Evolutionary conservation across 2,797 vertebrate species (phyloP), one percentile per base, ranked within the genome.

Genomic region (Pagetopsis macropterus): DNA sequence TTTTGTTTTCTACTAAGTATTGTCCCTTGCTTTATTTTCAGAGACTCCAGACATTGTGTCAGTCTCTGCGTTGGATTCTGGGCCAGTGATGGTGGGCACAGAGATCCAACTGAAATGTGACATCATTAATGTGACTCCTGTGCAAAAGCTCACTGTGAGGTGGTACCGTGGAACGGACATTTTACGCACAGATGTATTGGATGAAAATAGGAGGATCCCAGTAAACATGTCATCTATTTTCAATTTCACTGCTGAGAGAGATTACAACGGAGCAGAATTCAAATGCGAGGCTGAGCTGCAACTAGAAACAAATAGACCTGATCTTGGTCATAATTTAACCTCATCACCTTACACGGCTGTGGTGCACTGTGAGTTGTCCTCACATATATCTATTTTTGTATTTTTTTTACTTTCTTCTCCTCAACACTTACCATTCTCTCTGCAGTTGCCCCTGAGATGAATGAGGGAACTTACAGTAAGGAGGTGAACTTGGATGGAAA

Each of bases 401-500:
- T 65, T 48, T 16, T 56, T 2, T 7, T 7, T 7, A 37, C 14
- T 58, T 45, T 40, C 6, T 49, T 61, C 23, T n/a, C 23, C 6
- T 55, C 9, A 58, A 56, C 49, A n/a, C 1, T 44, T 2, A 40
- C 41, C 3, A 11, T 27, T 49, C 68, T 49, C 9, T 14, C 54
- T 51, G 73, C 72, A 94, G 93, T 90, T 69, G 68, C 66, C 0
- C 92, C 93, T 7, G 21, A 52, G 40, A 75, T 94, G 9, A 19
- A 13, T 1, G 4, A 21, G 1, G 3, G 0, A 41, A 17, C 54
- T 6, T 0, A 2, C 1, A 66, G 0, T 0, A 0, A 1, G 33
- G 3, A 2, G 13, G 33, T 85, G 31, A 17, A 1, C 1, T 1
- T 0, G 10, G 82, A 65, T 45, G 40, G 21, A 2, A 72, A 87